Base-by-base conservation (phyloP, 2,797 vertebrate species). In the Saxicola maurus region DNA sequence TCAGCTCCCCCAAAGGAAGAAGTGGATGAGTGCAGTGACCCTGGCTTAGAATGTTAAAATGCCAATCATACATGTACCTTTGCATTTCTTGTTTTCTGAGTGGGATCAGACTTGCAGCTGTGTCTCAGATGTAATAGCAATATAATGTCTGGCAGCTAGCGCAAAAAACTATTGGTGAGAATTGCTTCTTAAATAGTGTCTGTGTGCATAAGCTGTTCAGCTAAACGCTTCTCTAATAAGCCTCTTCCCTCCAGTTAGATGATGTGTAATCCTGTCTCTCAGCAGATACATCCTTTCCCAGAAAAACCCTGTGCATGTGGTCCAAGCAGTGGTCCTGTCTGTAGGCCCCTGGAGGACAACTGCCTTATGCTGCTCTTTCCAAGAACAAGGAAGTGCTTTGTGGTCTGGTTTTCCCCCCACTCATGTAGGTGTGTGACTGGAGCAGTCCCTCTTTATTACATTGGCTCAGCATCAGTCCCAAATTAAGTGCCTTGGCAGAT, bases 61-160 rank as follows among this genome's bases (percentile, higher is more conserved):
- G 49, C 33, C 1, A 2, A 21, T 55, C 3, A 2, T 11, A 28
- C 0, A 0, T 19, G 25, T 67, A 21, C 42, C 35, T 40, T 64
- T 13, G 3, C 23, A 12, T 13, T 40, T 8, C 43, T 52, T 31
- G 30, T 45, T 24, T 80, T 57, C 40, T 45, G 25, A 40, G 40
- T 2, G 2, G 64, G 27, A 43, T 49, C 27, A 35, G 52, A 11
- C 57, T 45, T 42, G 64, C 33, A 71, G 83, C 48, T 78, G 7
- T 25, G 28, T 61, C 82, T 83, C 30, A 56, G 49, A 13, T 80
- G 21, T 55, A 61, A 48, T 12, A 67, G 52, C 4, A 82, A 33
- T 38, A 31, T 38, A 7, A 56, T 25, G 14, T 51, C 55, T 77
- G 67, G 52, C 45, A 69, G 62, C 12, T 27, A 56, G 43, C 17